These are phyloP conservation scores for Cephus cinctus DNA, from an alignment of 1,140 invertebrate genomes.

Conservation along the genomic window DNA sequence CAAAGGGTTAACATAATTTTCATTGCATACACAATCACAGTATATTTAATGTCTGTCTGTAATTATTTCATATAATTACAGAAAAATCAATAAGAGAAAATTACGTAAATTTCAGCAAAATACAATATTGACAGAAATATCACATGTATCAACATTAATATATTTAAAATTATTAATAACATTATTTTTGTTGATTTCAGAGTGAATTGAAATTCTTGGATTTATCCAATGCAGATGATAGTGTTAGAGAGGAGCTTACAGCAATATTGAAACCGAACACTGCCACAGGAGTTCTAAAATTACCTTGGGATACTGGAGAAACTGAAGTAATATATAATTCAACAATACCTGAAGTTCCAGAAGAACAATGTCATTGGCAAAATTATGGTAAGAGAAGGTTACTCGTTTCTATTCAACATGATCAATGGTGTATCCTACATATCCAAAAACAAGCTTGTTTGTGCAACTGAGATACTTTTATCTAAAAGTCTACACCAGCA, in stretches of 20 bases:
- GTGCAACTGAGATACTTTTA: no score
- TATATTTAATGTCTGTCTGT: no score
- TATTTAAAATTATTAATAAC: background rate
- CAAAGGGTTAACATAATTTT: no score
- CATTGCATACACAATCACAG: no score
- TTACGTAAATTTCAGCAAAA: no score
- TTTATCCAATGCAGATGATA: slow-evolving; percentile 45
- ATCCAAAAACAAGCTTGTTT: no score
- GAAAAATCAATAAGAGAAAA: no score
- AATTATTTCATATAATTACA: no score
- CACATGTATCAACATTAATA: slow-evolving; percentile 4
- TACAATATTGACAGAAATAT: background rate
- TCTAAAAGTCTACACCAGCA: no score
- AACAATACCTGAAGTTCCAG: slow-evolving; percentile 21
- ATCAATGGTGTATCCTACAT: no score
- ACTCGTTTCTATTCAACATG: no score
- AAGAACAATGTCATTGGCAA: slow-evolving; percentile 36
- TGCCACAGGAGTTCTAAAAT: slow-evolving; percentile 36
- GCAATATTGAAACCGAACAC: slow-evolving; percentile 37
- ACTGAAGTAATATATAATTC: slow-evolving; percentile 26
- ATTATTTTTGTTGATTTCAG: slow-evolving; percentile 34
- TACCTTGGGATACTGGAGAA: slow-evolving; percentile 47
- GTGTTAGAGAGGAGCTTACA: slow-evolving; percentile 38
- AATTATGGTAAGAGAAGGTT: slow-evolving; percentile 43
- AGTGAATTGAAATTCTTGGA: slow-evolving; percentile 49